These are phyloP conservation scores for Sebastiscus tertius DNA, from an alignment of 2,797 vertebrate genomes.

Conservation along the genomic window DNA sequence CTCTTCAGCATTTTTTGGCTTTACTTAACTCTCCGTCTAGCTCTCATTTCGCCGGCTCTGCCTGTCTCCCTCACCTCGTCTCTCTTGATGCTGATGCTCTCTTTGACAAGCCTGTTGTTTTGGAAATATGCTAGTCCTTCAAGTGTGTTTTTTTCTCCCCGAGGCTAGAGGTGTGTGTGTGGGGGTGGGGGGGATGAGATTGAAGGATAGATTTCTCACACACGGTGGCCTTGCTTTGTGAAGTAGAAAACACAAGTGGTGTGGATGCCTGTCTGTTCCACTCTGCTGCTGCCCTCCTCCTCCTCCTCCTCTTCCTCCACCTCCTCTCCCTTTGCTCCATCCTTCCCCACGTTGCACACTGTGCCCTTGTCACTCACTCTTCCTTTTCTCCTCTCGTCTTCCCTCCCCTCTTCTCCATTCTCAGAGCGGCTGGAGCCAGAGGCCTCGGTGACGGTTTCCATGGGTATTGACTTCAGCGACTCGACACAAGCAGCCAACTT, in stretches of 20 bases:
- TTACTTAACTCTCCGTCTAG: slow-evolving; percentile 28
- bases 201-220: slow-evolving; percentile 82
- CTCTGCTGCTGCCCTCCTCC: slow-evolving; percentile 59
- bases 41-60: background rate
- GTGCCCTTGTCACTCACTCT: slow-evolving; percentile 74
- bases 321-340: slow-evolving; percentile 36
- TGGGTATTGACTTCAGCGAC: slow-evolving; percentile 98
- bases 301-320: background rate
- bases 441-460: slow-evolving; percentile 89
- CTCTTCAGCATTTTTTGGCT: slow-evolving; percentile 46
- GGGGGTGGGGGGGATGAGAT: slow-evolving; percentile 57
- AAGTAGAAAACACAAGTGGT: slow-evolving; percentile 80
- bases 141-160: slow-evolving; percentile 13
- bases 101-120: slow-evolving; percentile 74
- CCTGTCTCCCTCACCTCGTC: slow-evolving; percentile 27
- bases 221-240: slow-evolving; percentile 79
- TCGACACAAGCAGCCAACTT: slow-evolving; percentile 95
- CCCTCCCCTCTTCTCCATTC: slow-evolving; percentile 25
- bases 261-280: slow-evolving; percentile 79
- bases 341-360: slow-evolving; percentile 50
- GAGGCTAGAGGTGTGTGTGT: slow-evolving; percentile 43
- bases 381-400: slow-evolving; percentile 25
- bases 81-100: slow-evolving; percentile 54
- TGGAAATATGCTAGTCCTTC: slow-evolving; percentile 72
- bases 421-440: slow-evolving; percentile 90